phyloP scores from a whole-genome alignment of 1,140 invertebrate genomes.

The Bombus waltoni region DNA sequence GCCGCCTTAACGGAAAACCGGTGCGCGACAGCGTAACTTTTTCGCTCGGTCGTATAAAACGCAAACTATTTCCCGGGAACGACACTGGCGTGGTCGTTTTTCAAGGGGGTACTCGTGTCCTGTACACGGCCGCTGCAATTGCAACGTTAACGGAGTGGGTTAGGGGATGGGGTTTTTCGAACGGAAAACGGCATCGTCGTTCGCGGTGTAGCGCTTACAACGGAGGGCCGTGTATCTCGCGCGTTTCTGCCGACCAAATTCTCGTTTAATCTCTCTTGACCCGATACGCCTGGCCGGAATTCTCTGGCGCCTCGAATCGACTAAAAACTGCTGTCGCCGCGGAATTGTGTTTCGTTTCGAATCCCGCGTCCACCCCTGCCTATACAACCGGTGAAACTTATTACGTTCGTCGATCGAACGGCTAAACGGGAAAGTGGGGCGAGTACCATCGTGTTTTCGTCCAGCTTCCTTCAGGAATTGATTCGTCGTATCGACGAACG shows the following conservation, averaged over 20 bases:
- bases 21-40: not conserved
- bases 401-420: not conserved
- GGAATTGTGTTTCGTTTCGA: conserved; percentile 15
- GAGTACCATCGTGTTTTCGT: conserved; percentile 9
- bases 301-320: not conserved
- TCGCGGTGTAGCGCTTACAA: conserved; percentile 44
- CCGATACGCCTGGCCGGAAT: conserved; percentile 38
- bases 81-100: conserved; percentile 8
- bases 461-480: conserved; percentile 16
- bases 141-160: conserved; percentile 1
- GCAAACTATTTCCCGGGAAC: not conserved
- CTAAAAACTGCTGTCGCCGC: conserved; percentile 10
- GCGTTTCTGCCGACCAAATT: conserved; percentile 40
- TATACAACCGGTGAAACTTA: not conserved
- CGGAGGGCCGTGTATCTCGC: not conserved
- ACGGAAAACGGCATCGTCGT: conserved; percentile 46
- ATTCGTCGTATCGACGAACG: conserved; percentile 52
- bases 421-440: not conserved
- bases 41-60: conserved; percentile 17
- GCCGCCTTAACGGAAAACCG: not conserved
- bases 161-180: not conserved
- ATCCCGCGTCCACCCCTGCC: not conserved
- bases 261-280: conserved; percentile 66
- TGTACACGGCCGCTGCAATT: conserved; percentile 15
- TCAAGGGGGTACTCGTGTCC: conserved; percentile 15